These are phyloP conservation scores for Microcebus murinus DNA, from an alignment of 2,113 vertebrate species.

Conservation along the genomic window DNA sequence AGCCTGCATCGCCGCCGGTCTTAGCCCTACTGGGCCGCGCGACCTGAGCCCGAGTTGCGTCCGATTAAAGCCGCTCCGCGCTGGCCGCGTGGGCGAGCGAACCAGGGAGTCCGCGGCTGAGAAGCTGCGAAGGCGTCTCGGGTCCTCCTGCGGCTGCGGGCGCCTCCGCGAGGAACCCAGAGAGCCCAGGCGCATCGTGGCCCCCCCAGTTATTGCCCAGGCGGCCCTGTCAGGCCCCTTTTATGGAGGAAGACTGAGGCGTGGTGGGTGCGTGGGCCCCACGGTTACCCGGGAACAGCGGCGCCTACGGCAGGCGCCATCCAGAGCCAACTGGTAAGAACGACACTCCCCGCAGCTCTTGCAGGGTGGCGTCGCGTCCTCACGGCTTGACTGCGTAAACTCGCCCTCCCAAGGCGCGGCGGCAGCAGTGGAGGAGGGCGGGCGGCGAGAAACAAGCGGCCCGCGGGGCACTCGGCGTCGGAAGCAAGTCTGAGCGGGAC, in stretches of 20 bases:
- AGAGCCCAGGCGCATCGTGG: fast-evolving
- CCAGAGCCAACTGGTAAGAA: neutral
- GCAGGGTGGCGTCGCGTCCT: fast-evolving
- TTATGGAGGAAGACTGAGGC: neutral
- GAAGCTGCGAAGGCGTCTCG: neutral
- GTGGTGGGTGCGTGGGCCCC: fast-evolving
- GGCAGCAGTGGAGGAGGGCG: fast-evolving
- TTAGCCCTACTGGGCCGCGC: fast-evolving
- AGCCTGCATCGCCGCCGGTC: neutral
- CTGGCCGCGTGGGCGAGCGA: neutral
- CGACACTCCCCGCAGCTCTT: fast-evolving
- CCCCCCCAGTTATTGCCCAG: neutral
- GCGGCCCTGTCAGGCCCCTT: neutral
- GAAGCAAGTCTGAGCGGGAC: neutral
- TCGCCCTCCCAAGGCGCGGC: fast-evolving
- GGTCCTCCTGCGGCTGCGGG: neutral
- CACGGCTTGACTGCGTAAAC: too few species aligned
- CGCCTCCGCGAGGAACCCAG: fast-evolving
- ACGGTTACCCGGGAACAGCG: neutral
- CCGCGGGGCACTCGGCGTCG: fast-evolving
- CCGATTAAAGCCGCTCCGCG: neutral
- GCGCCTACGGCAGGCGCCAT: fast-evolving
- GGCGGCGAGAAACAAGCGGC: fast-evolving
- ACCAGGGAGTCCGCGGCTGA: fast-evolving
- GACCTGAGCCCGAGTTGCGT: neutral